Evolutionary conservation across 2,888 invertebrate genomes (phyloP).

Genomic region (Sinohyriopsis cumingii): DNA sequence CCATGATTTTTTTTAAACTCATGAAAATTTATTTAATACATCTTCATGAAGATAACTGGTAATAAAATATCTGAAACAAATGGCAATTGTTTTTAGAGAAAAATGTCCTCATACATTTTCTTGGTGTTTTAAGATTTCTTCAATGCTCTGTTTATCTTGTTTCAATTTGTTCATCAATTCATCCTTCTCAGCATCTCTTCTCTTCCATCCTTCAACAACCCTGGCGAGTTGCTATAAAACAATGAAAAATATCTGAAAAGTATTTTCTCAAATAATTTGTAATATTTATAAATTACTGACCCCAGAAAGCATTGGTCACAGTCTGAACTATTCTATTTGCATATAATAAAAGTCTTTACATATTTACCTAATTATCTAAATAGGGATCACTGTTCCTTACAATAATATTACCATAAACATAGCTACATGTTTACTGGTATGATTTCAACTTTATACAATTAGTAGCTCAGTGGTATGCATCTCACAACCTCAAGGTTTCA

Average conservation of each 20-base stretch:
- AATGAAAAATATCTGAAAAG: background rate
- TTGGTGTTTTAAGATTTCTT: slow-evolving; percentile 53
- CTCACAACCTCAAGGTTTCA: too few relatives aligned
- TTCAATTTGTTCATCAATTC: slow-evolving; percentile 44
- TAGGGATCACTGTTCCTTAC: too few relatives aligned
- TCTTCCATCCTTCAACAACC: slow-evolving; percentile 68
- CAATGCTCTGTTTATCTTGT: slow-evolving; percentile 55
- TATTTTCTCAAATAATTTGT: background rate
- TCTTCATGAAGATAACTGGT: background rate
- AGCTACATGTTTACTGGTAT: too few relatives aligned
- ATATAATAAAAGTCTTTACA: too few relatives aligned
- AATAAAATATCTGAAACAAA: background rate
- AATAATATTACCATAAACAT: too few relatives aligned
- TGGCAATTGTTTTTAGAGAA: background rate
- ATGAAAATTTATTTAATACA: background rate
- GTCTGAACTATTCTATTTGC: too few relatives aligned
- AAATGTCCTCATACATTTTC: slow-evolving; percentile 41
- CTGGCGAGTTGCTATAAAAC: slow-evolving; percentile 61
- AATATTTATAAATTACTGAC: too few relatives aligned
- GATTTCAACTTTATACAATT: too few relatives aligned
- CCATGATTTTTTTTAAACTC: too few relatives aligned
- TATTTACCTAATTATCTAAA: too few relatives aligned
- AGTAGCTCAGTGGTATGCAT: too few relatives aligned
- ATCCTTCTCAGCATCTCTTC: slow-evolving; percentile 62
- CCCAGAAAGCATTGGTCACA: too few relatives aligned